Evolutionary conservation across 1,140 invertebrate species (phyloP).

Genomic region (Formica selysi): DNA sequence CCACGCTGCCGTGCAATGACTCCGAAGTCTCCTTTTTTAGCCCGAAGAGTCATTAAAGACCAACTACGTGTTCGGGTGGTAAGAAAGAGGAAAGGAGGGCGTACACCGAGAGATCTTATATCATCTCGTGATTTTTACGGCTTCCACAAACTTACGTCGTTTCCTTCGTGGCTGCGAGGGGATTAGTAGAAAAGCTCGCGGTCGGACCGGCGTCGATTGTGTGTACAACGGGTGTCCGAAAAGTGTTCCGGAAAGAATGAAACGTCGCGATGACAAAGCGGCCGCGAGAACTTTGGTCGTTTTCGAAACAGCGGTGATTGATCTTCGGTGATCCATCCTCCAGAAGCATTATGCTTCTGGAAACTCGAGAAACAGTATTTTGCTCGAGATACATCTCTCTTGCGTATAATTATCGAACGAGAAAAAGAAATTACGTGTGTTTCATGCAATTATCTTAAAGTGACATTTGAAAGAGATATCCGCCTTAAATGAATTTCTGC

Average conservation of each 20-base stretch:
- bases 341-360: not conserved
- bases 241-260: constrained; percentile 1
- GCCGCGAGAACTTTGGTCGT: not conserved
- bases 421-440: not conserved
- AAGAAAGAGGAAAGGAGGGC: not conserved
- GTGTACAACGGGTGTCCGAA: constrained; percentile 28
- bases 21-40: constrained; percentile 56
- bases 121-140: constrained; percentile 61
- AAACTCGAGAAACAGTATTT: not conserved
- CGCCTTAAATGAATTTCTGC: not conserved
- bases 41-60: constrained; percentile 60
- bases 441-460: not conserved
- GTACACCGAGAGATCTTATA: constrained; percentile 47
- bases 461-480: not conserved
- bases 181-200: constrained; percentile 47
- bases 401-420: not conserved
- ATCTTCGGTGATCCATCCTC: not conserved
- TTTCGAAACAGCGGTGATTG: not conserved
- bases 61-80: constrained; percentile 26
- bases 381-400: not conserved
- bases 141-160: constrained; percentile 62
- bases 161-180: constrained; percentile 44
- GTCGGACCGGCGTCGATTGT: constrained; percentile 37
- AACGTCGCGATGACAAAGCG: not conserved
- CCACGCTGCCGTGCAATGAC: constrained; percentile 38